Evolutionary conservation across 2,113 vertebrate species (phyloP), one percentile per base, ranked within the genome.

Genomic region (Perccottus glenii): DNA sequence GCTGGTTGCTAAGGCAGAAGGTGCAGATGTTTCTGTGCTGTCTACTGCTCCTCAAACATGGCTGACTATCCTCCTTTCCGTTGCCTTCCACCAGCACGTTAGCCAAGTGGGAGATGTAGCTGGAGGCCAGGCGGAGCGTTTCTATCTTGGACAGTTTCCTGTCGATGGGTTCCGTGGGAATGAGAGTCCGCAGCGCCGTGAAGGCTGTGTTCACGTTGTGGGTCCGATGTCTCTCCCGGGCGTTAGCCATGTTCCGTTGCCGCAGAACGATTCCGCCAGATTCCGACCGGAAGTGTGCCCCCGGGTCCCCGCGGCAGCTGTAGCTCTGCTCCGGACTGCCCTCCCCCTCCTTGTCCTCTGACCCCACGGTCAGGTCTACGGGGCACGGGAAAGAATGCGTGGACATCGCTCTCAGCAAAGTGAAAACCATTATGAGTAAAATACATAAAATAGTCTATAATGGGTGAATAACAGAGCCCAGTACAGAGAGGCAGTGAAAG

Each of bases 161-260:
- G 85, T 97, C 95, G 82, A 94, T 93, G 0, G 95, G 95, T 60
- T 96, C 95, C 1, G 96, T 97, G 85, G 96, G 96, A 84, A 97
- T 97, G 72, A 97, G 94, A 35, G 95, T 96, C 74, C 96, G 92
- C 65, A 97, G 93, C 53, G 93, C 93, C 5, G 92, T 95, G 90
- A 97, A 97, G 62, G 95, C 95, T 12, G 94, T 95, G 90, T 97
- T 97, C 56, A 96, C 96, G 66, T 94, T 96, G 85, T 96, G 95
- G 50, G 95, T 96, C 86, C 95, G 93, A 90, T 96, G 93, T 57
- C 95, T 68, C 87, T 97, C 96, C 67, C 95, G 78, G 2, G 95
- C 95, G 77, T 97, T 97, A 40, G 94, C 95, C 5, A 93, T 93
- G 63, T 95, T 94, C 16, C 96, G 78, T 84, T 94, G 94, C 56